phyloP scores from a whole-genome alignment of 2,888 invertebrate genomes.

The Acheta domesticus region DNA sequence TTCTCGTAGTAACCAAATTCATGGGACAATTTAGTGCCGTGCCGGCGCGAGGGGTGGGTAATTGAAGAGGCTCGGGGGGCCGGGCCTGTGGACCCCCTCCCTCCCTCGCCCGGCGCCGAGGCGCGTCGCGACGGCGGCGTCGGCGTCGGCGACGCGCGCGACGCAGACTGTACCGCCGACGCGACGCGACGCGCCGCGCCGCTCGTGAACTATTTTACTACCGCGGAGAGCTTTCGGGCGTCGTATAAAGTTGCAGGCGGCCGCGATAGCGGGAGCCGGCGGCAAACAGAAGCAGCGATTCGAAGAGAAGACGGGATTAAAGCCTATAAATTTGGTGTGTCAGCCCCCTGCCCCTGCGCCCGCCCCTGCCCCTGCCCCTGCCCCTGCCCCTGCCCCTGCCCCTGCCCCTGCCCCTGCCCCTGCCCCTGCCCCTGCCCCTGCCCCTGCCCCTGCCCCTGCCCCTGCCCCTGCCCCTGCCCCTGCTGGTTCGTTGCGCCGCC shows the following conservation, averaged over 20 bases:
- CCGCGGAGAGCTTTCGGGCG: constrained; percentile 18
- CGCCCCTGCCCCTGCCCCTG: background rate
- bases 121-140: background rate
- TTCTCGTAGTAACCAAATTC: too few species aligned
- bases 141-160: background rate
- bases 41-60: too few species aligned
- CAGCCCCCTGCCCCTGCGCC: background rate
- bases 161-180: background rate
- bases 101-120: too few species aligned
- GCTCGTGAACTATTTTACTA: constrained; percentile 9
- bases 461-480: background rate
- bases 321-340: constrained; percentile 18
- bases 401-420: background rate
- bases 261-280: background rate
- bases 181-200: background rate
- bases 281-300: constrained; percentile 18
- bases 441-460: background rate
- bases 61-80: too few species aligned
- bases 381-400: background rate
- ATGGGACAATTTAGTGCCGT: too few species aligned
- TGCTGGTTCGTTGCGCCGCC: background rate
- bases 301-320: constrained; percentile 6
- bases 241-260: constrained; percentile 10
- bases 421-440: background rate
- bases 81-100: too few species aligned